Percentiles rank a stretch among this genome's conserved stretches.
These are phyloP conservation scores for Empidonax traillii DNA, from an alignment of 2,113 vertebrate genomes.

Conservation along the genomic window DNA sequence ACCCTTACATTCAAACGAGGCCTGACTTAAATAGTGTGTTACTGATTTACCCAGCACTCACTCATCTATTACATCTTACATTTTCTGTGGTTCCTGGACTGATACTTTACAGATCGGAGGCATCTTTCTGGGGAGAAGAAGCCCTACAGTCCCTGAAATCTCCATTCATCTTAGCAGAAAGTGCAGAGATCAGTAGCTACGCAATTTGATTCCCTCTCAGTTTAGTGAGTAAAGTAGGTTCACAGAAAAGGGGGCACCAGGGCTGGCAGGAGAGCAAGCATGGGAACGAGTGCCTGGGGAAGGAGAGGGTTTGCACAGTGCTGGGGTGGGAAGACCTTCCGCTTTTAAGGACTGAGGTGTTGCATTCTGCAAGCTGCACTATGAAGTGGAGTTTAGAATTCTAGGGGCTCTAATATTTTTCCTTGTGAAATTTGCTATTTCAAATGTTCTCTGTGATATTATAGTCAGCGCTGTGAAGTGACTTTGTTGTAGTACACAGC, in stretches of 20 bases:
- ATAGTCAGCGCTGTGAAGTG: neutral
- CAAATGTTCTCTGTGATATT: neutral
- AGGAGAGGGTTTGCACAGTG: neutral
- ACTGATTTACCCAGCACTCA: neutral
- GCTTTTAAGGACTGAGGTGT: neutral
- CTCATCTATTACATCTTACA: neutral
- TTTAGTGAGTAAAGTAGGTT: neutral
- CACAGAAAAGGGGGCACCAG: neutral
- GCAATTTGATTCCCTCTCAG: neutral
- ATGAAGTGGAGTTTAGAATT: neutral
- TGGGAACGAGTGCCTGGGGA: neutral
- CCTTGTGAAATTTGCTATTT: neutral
- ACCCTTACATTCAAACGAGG: neutral
- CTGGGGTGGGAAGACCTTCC: neutral
- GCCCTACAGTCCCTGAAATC: neutral
- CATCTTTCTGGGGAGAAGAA: neutral
- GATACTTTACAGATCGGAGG: neutral
- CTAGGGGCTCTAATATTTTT: neutral
- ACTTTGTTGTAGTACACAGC: neutral
- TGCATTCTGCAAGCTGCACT: neutral
- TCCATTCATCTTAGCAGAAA: neutral
- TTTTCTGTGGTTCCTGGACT: neutral
- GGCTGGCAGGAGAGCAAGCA: neutral
- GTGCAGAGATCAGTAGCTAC: neutral
- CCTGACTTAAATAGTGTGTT: neutral